These are phyloP conservation scores for Cryptosula pallasiana DNA, from an alignment of 2,888 invertebrate species.

Conservation along the genomic window DNA sequence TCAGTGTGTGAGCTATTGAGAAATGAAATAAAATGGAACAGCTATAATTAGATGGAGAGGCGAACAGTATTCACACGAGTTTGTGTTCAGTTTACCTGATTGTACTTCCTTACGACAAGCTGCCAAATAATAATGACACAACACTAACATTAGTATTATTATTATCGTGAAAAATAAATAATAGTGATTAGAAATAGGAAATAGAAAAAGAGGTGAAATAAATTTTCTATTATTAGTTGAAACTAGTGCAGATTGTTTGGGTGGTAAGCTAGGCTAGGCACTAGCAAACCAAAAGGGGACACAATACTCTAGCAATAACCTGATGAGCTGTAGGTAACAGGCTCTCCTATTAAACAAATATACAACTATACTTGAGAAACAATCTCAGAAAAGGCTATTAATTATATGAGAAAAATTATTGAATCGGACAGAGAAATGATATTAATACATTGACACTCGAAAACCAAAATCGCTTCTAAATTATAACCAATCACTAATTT, in stretches of 20 bases:
- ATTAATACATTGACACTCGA: background rate
- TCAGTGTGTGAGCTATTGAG: conserved; percentile 25
- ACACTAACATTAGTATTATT: no score
- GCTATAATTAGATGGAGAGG: background rate
- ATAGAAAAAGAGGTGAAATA: no score
- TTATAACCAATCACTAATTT: background rate
- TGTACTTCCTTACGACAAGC: conserved; percentile 19
- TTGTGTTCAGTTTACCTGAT: conserved; percentile 6
- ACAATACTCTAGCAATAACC: background rate
- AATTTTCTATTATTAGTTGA: no score
- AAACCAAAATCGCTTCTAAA: background rate
- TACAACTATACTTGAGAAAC: no score
- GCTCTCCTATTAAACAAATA: background rate
- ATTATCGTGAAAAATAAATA: no score
- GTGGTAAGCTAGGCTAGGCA: no score
- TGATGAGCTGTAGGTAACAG: background rate
- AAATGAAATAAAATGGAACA: background rate
- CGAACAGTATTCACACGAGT: background rate
- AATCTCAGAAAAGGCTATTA: no score
- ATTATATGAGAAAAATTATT: no score
- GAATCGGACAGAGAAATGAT: no score
- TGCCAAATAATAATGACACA: background rate
- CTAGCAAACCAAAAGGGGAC: background rate
- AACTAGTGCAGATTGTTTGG: no score
- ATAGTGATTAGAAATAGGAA: background rate